phyloP scores from a whole-genome alignment of 23 tunicate genomes.

The Trididemnum clinides region DNA sequence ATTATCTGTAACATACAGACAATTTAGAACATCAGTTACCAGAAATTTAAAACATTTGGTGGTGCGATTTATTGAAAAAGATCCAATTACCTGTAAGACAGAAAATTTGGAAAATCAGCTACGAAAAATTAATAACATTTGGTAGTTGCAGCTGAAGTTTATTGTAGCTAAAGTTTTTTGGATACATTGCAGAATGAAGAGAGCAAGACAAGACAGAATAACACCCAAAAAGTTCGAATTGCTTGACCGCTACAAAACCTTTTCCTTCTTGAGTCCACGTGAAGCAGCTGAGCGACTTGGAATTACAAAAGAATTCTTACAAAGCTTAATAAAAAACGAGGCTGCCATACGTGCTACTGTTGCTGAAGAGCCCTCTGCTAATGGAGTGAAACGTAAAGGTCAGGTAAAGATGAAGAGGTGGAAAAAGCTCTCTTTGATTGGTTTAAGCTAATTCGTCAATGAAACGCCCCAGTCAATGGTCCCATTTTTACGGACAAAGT shows the following conservation, averaged over 20 bases:
- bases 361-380: slow-evolving; percentile 5
- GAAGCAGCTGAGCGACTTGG: slow-evolving; percentile 25
- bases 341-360: slow-evolving; percentile 39
- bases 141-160: too few species aligned
- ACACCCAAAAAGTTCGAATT: background rate
- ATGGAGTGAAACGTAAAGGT: slow-evolving; percentile 40
- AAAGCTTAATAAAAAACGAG: slow-evolving; percentile 25
- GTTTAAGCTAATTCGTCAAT: slow-evolving; percentile 5
- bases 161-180: background rate
- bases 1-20: too few species aligned
- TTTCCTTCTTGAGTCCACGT: background rate
- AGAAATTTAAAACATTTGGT: too few species aligned
- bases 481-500: slow-evolving; percentile 26
- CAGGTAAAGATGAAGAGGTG: slow-evolving; percentile 32
- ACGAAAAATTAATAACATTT: too few species aligned
- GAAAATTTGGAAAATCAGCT: too few species aligned
- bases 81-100: too few species aligned
- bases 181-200: background rate
- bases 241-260: background rate
- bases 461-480: slow-evolving; percentile 26
- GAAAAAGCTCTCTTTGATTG: slow-evolving; percentile 17
- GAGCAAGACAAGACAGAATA: background rate
- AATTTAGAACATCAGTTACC: too few species aligned
- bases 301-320: slow-evolving; percentile 7
- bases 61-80: too few species aligned